Evolutionary conservation across 2,113 vertebrate species (phyloP).

Genomic region (Alaudala cheleensis): DNA sequence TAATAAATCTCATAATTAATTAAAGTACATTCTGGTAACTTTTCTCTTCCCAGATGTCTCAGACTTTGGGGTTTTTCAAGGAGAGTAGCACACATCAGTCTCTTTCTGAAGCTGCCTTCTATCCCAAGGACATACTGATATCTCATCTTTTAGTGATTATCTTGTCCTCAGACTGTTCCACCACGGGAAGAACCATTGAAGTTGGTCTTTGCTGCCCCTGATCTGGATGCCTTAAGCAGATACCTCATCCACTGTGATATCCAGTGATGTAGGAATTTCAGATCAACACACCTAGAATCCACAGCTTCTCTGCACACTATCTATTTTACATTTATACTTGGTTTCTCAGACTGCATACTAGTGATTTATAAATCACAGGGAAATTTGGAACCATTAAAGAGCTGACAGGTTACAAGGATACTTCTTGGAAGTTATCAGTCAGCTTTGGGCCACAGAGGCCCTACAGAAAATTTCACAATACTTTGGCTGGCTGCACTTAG

Average conservation of each 20-base stretch:
- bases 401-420: background rate
- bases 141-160: background rate
- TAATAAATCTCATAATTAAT: background rate
- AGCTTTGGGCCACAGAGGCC: background rate
- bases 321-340: background rate
- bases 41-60: background rate
- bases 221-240: background rate
- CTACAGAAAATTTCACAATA: background rate
- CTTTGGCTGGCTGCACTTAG: background rate
- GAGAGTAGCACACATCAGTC: background rate
- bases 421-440: background rate
- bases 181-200: background rate
- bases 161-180: background rate
- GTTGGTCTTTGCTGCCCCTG: background rate
- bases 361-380: background rate
- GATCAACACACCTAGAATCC: background rate
- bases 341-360: background rate
- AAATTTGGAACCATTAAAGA: background rate
- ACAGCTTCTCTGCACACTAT: background rate
- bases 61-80: background rate
- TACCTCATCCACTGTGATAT: background rate
- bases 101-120: background rate
- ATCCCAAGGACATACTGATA: rapidly evolving
- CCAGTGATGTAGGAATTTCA: background rate
- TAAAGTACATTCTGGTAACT: background rate